phyloP scores from a whole-genome alignment of 2,113 vertebrate genomes.

The Vimba vimba region DNA sequence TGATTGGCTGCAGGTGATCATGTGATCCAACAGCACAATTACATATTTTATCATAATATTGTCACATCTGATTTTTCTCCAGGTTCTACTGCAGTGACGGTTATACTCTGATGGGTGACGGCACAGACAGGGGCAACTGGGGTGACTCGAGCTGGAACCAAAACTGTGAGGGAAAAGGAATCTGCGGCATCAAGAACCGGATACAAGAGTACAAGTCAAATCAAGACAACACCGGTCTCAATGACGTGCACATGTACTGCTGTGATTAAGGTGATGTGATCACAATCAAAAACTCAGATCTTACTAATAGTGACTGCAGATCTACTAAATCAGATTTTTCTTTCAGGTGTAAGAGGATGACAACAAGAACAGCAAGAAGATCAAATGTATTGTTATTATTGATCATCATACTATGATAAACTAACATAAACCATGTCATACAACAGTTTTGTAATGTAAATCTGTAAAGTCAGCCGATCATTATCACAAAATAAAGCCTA shows the following conservation, averaged over 20 bases:
- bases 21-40: no score
- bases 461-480: not conserved
- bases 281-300: not conserved
- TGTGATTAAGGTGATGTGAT: not conserved
- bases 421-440: not conserved
- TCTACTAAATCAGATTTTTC: not conserved
- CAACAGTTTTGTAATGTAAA: not conserved
- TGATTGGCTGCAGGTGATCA: no score
- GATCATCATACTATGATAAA: not conserved
- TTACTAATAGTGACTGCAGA: not conserved
- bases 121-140: slow-evolving; percentile 24
- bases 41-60: no score
- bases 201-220: not conserved
- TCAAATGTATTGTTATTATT: no score
- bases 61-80: no score
- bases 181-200: slow-evolving; percentile 37
- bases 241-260: not conserved
- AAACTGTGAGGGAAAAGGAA: slow-evolving; percentile 16
- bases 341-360: not conserved
- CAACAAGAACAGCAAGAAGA: no score
- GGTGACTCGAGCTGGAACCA: not conserved
- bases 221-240: slow-evolving; percentile 33
- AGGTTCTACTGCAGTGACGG: no score
- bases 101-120: fast-evolving
- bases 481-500: not conserved